These are phyloP conservation scores for Uloborus plumipes DNA, from an alignment of 2,888 invertebrate genomes.

Conservation along the genomic window DNA sequence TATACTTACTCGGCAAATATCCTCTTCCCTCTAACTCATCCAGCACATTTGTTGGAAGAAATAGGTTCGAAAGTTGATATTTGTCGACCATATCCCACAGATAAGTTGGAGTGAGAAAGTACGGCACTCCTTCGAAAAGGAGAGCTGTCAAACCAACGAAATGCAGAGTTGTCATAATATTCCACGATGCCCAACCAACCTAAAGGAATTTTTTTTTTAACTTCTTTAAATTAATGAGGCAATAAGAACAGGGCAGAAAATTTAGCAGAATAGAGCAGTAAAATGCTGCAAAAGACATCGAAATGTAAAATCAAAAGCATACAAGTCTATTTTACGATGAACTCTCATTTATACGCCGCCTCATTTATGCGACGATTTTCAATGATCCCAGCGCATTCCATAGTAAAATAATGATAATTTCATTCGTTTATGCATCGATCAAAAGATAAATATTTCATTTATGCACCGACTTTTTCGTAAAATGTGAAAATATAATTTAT, in stretches of 20 bases:
- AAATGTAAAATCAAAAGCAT: too few relatives aligned
- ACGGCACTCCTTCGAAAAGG: constrained; percentile 76
- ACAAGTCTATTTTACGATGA: too few relatives aligned
- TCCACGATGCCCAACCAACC: constrained; percentile 78
- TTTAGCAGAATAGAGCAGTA: background rate
- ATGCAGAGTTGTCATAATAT: constrained; percentile 74
- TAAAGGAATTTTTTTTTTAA: constrained; percentile 67
- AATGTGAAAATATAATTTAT: too few relatives aligned
- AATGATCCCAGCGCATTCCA: too few relatives aligned
- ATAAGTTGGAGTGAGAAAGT: constrained; percentile 73
- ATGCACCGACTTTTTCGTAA: too few relatives aligned
- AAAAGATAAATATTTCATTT: too few relatives aligned
- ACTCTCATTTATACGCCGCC: too few relatives aligned
- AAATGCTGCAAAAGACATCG: too few relatives aligned
- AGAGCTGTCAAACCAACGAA: constrained; percentile 73
- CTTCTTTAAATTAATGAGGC: too few relatives aligned
- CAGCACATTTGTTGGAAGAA: constrained; percentile 75
- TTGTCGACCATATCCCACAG: constrained; percentile 68
- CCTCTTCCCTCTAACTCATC: constrained; percentile 73
- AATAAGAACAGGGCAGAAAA: background rate
- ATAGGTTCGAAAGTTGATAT: constrained; percentile 73
- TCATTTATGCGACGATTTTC: too few relatives aligned
- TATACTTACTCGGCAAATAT: constrained; percentile 37
- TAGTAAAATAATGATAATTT: too few relatives aligned
- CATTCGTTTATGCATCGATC: too few relatives aligned